Evolutionary conservation across 2,113 vertebrate species (phyloP).

Genomic region (Hystrix cristata): DNA sequence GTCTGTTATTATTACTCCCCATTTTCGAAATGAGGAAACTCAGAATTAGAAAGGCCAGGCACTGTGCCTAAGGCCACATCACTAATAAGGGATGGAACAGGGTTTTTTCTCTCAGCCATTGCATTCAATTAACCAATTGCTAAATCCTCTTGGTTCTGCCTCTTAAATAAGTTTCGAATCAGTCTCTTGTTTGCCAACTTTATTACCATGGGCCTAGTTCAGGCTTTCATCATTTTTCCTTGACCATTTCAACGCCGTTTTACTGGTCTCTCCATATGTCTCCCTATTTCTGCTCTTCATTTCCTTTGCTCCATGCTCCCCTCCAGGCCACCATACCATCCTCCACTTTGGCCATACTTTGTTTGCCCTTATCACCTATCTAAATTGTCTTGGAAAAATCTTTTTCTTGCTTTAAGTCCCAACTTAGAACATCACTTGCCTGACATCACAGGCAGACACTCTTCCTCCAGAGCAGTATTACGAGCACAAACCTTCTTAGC

Average conservation of each 20-base stretch:
- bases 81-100: neutral
- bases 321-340: neutral
- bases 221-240: neutral
- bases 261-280: neutral
- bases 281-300: accelerated
- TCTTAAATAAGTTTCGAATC: neutral
- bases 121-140: neutral
- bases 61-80: neutral
- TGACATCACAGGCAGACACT: neutral
- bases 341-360: neutral
- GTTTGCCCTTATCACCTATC: neutral
- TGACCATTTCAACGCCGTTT: neutral
- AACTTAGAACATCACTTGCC: neutral
- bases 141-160: slow-evolving; percentile 7
- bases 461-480: no score
- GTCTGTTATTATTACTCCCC: neutral
- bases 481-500: neutral
- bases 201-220: neutral
- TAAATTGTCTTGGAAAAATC: neutral
- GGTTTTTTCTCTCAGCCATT: neutral
- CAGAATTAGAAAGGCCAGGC: neutral
- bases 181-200: neutral
- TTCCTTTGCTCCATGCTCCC: neutral
- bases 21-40: slow-evolving; percentile 42
- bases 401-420: neutral